Base-by-base conservation (phyloP, 2,888 invertebrate genomes). In the Hyles lineata region DNA sequence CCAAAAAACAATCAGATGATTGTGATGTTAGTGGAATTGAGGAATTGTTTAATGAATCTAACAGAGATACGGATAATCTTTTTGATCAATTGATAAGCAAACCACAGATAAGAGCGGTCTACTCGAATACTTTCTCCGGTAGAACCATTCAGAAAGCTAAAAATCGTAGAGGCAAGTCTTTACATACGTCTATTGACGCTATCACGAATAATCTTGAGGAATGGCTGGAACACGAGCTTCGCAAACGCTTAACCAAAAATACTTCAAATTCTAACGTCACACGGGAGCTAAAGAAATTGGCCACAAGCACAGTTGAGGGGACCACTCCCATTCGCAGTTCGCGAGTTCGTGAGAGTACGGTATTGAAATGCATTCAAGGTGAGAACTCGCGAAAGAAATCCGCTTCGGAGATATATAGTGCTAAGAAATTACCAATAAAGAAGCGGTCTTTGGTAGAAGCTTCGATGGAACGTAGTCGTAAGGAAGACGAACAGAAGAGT, bases 1-100 rank as follows among this genome's bases (percentile, higher is more conserved):
- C 80, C 1, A 67, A 67, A 21, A 83, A 78, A 29, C 75, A 71
- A 2, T 74, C 75, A 6, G 80, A 82, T 43, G 81, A 83, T 21
- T 76, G 76, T 80, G 86, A 93, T 74, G 77, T 93, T 19, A 93
- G 92, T 74, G 94, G 93, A 0, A 83, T 94, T 0, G 90, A 90
- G 58, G 88, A 89, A 73, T 73, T 94, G 2, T 90, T 90, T 73
- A 80, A 89, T 58, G 74, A 71, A 0, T 84, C 86, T 0, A 72
- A 72, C 2, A 74, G 62, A 9, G 80, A 80, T 21, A 76, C 86
- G 0, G 90, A 91, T 15, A 80, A 63, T 1, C 74, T 89, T 17
- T 92, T 92, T 79, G 92, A 91, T 62, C 81, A 76, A 61, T 72
- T 90, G 19, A 62, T 90, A 25, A 92, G 92, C 0, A 88, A 85